A percentile compares a stretch with the other conserved stretches of the same genome.
Evolutionary conservation across 92 coral and sea anemone genomes (phyloP).

Genomic region (Desmophyllum pertusum): DNA sequence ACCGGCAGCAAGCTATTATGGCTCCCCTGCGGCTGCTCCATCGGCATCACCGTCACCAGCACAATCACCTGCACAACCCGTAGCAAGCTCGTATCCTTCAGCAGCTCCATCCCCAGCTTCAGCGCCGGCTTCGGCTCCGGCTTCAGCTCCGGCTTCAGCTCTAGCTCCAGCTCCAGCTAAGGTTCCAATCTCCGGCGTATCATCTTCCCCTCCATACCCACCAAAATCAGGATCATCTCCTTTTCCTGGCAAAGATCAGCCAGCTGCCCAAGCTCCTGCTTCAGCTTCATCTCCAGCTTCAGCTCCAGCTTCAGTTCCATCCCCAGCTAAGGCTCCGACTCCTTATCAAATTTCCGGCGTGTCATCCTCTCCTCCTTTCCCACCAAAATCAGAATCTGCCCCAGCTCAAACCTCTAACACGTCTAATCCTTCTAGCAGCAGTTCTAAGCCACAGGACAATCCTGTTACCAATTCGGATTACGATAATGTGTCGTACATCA

Average conservation of each 20-base stretch:
- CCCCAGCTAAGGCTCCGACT: neutral
- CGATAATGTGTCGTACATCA: conserved; percentile 41
- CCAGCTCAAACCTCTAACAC: neutral
- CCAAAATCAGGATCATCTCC: neutral
- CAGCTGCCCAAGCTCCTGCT: neutral
- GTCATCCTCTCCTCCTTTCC: conserved; percentile 3
- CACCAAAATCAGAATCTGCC: neutral
- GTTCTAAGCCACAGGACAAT: neutral
- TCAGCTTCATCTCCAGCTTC: neutral
- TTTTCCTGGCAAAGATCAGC: neutral
- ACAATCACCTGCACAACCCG: neutral
- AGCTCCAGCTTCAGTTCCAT: neutral
- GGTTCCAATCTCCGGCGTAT: neutral
- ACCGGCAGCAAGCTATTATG: neutral
- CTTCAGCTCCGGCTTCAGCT: neutral
- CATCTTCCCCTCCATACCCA: conserved; percentile 6
- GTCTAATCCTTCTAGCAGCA: too few species aligned
- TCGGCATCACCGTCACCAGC: neutral
- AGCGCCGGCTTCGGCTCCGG: neutral
- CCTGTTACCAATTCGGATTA: conserved; percentile 23
- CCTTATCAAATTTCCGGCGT: neutral
- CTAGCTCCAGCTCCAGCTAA: neutral
- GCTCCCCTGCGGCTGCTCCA: conserved; percentile 21
- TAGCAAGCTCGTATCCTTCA: neutral
- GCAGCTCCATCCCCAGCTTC: conserved; percentile 2